These are phyloP conservation scores for Hypanus sabinus DNA, from an alignment of 2,113 vertebrate genomes.

Conservation along the genomic window DNA sequence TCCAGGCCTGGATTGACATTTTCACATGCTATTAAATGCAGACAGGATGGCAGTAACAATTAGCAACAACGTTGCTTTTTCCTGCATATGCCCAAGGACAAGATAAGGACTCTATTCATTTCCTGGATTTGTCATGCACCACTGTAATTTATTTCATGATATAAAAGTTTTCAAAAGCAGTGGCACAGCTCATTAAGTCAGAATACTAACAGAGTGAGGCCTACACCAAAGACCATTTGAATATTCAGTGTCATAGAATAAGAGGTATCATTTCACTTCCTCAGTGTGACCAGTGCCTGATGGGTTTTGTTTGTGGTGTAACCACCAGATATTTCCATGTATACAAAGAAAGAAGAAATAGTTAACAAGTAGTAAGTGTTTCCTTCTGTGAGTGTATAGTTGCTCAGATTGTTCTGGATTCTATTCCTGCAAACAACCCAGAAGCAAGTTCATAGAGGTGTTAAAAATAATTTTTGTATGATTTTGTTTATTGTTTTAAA, in stretches of 20 bases:
- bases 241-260: background rate
- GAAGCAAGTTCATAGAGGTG: no score
- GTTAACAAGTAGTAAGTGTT: background rate
- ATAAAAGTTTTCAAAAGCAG: background rate
- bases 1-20: background rate
- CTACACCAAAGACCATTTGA: background rate
- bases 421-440: no score
- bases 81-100: background rate
- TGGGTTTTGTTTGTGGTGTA: background rate
- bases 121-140: background rate
- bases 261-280: background rate
- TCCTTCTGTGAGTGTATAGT: background rate
- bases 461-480: no score
- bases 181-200: background rate
- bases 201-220: background rate
- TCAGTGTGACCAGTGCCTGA: background rate
- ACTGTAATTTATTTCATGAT: no score
- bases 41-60: background rate
- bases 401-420: no score
- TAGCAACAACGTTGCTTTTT: background rate
- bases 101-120: background rate
- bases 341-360: background rate
- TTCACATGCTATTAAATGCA: background rate
- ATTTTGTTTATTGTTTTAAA: no score
- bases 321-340: background rate